Percentiles rank a stretch among this genome's conserved stretches.
These are phyloP conservation scores for Metellina segmentata DNA, from an alignment of 2,888 invertebrate genomes.

Conservation along the genomic window DNA sequence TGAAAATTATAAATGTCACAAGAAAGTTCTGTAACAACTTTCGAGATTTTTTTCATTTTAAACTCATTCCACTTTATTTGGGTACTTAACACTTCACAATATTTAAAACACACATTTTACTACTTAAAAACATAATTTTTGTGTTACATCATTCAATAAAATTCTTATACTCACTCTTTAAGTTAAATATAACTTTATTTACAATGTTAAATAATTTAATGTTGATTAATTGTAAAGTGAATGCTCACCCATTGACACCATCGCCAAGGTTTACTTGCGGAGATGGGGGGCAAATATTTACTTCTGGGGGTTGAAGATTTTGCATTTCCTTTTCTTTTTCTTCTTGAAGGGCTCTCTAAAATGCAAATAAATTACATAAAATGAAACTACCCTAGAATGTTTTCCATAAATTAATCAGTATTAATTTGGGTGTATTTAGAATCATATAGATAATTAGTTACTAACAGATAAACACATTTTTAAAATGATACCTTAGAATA, in stretches of 20 bases:
- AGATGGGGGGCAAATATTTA: constrained; percentile 86
- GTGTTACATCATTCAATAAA: too few species aligned
- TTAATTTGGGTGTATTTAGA: background rate
- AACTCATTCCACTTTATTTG: too few species aligned
- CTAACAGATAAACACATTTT: background rate
- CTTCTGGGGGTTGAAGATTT: constrained; percentile 89
- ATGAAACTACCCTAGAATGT: background rate
- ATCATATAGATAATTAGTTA: background rate
- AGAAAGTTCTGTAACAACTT: too few species aligned
- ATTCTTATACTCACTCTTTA: too few species aligned
- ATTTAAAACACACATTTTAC: too few species aligned
- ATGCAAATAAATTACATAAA: background rate
- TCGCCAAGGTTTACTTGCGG: constrained; percentile 80
- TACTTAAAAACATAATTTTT: too few species aligned
- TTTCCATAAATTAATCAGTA: background rate
- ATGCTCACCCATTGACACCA: constrained; percentile 49
- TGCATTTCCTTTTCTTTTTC: constrained; percentile 97
- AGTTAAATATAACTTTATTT: too few species aligned
- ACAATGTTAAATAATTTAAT: too few species aligned
- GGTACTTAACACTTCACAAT: too few species aligned
- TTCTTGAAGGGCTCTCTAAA: constrained; percentile 87
- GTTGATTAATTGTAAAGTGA: too few species aligned
- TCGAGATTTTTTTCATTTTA: too few species aligned
- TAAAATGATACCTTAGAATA: background rate
- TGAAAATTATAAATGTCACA: too few species aligned